Conservation (phyloP, 2,113 vertebrate genomes). For the Lathamus discolor region DNA sequence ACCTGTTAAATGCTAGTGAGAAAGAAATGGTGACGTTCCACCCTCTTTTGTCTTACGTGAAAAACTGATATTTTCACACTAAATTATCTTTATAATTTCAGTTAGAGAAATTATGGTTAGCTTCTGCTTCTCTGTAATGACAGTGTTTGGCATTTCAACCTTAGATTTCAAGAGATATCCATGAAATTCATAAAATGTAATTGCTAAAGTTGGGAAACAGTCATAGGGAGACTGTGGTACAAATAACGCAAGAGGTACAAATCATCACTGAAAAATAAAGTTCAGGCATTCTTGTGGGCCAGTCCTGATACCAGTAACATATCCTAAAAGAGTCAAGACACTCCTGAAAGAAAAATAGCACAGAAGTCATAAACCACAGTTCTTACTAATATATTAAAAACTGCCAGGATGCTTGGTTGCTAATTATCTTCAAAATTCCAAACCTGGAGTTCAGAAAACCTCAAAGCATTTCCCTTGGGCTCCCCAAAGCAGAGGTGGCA, state of each 20-base stretch:
- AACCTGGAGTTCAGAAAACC: neutral
- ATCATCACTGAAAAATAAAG: neutral
- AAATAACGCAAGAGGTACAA: neutral
- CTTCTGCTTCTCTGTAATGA: neutral
- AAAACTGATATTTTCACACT: neutral
- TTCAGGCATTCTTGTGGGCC: neutral
- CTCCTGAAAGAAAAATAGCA: neutral
- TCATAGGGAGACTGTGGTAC: neutral
- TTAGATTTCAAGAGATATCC: neutral
- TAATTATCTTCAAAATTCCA: neutral
- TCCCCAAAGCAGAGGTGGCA: neutral
- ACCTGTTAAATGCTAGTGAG: slow-evolving; percentile 7
- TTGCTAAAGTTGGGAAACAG: neutral
- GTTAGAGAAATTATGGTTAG: neutral
- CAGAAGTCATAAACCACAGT: neutral
- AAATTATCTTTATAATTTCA: neutral
- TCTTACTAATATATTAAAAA: neutral
- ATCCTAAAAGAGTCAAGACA: neutral
- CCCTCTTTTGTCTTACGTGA: neutral
- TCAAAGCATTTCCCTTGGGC: neutral
- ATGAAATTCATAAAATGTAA: neutral
- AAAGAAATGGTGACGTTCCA: neutral
- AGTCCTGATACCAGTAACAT: neutral
- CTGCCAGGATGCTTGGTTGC: neutral
- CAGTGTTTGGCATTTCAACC: neutral